Evolutionary conservation across 1,140 invertebrate genomes (phyloP), one percentile per base, ranked within the genome.

Genomic region (Zeugodacus cucurbitae): DNA sequence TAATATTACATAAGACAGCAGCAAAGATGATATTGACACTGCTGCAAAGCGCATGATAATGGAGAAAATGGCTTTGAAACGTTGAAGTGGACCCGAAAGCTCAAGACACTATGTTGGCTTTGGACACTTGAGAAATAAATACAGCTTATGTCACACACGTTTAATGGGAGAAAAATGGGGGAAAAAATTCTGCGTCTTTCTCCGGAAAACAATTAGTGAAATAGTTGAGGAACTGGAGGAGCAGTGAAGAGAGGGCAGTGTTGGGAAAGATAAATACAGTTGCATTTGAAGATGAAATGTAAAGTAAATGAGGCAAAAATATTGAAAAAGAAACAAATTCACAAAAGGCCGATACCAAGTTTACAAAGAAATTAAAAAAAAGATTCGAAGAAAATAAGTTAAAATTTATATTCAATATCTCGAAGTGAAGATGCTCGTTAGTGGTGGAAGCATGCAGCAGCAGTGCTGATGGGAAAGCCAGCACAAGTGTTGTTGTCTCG

Each of bases 151-250:
- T 34, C 32, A 34, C 26, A 74, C 14, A 67, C 48, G 14, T 11
- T 74, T 29, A 82, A 48, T 54, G 41, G 48, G 74, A 37, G 74
- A 82, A 48, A 82, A 70, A 37, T 37, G 34, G 17, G 32, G 20
- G 67, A 70, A 34, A 82, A 34, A 78, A 32, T 32, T 26, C 34
- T 74, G 29, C n/a, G 41, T 29, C 48, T 48, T 82, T 82, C 58
- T 26, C 74, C 74, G 37, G 74, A 82, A 82, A 82, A n/a, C 41
- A 48, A 82, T 82, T 82, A 82, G 8, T 82, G 41, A 82, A 82
- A 82, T 48, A 44, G 48, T 54, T 48, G 41, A 6, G 48, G 41
- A 48, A 22, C 17, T 29, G 41, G 11, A 82, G 67, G 8, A 2
- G 37, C 44, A 10, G 37, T 3, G 37, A 82, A 34, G 14, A n/a